A percentile compares a stretch with the other conserved stretches of the same genome.
Evolutionary conservation across 2,888 invertebrate species (phyloP).

Genomic region (Pyrocoelia pectoralis): DNA sequence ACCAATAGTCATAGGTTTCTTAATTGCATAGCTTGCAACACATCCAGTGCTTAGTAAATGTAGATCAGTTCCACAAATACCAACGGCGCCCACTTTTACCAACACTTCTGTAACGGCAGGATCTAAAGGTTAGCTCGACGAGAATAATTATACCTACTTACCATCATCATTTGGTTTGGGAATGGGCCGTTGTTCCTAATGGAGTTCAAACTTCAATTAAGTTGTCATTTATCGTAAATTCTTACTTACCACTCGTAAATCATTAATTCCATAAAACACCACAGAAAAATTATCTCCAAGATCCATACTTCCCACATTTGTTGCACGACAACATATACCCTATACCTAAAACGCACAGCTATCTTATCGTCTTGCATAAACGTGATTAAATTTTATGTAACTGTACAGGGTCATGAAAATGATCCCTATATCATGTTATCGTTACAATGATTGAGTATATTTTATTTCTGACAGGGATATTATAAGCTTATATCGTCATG

Average conservation of each 20-base stretch:
- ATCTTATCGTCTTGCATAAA: no score
- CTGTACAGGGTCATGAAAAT: no score
- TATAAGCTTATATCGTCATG: no score
- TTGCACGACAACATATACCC: no score
- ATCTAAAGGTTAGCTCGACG: no score
- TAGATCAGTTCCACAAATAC: constrained; percentile 97
- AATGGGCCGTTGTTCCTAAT: constrained; percentile 81
- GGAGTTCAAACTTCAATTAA: no score
- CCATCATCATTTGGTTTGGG: constrained; percentile 79
- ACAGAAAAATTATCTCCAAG: constrained; percentile 75
- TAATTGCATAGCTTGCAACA: constrained; percentile 87
- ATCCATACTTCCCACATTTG: no score
- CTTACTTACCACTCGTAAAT: constrained; percentile 72
- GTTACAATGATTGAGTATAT: no score
- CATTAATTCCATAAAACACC: constrained; percentile 74
- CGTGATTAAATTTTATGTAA: no score
- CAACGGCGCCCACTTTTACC: constrained; percentile 88
- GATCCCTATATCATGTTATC: no score
- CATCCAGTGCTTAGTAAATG: constrained; percentile 87
- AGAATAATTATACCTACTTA: constrained; percentile 57
- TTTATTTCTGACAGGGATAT: no score
- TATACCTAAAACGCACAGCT: no score
- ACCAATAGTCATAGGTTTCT: constrained; percentile 92
- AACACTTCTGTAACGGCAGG: constrained; percentile 80
- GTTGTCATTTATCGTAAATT: constrained; percentile 29